Evolutionary conservation across 53 echinoderm and acorn worm species (phyloP).

Genomic region (Paracentrotus lividus): DNA sequence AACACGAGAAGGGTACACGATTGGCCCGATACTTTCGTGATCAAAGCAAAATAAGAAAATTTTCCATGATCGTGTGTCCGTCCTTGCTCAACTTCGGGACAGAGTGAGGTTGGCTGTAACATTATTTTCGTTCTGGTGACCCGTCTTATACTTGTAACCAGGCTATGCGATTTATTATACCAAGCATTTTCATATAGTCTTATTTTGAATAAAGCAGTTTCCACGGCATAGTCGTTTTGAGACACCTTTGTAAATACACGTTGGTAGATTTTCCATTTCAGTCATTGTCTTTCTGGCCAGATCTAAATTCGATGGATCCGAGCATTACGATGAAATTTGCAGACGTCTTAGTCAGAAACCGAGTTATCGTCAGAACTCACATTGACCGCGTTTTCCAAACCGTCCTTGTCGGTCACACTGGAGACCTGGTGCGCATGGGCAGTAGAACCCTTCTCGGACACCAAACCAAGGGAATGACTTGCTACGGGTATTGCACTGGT

Average conservation of each 20-base stretch:
- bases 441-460: conserved; percentile 49
- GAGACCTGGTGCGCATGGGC: conserved; percentile 28
- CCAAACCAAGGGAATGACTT: conserved; percentile 50
- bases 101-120: no score
- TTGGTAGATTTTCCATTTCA: conserved; percentile 20
- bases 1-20: no score
- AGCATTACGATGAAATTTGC: background rate
- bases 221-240: background rate
- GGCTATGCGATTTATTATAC: background rate
- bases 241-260: background rate
- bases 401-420: conserved; percentile 15
- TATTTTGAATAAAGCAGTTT: background rate
- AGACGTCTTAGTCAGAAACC: conserved; percentile 43
- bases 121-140: no score
- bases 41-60: no score
- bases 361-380: conserved; percentile 48
- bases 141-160: no score
- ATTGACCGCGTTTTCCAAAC: conserved; percentile 10
- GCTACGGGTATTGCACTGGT: conserved; percentile 47
- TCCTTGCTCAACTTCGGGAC: no score
- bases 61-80: no score
- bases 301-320: background rate
- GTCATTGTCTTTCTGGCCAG: conserved; percentile 6
- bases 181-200: background rate
- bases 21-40: no score